Conservation (phyloP, 1,140 invertebrate genomes). For the Elysia chlorotica region DNA sequence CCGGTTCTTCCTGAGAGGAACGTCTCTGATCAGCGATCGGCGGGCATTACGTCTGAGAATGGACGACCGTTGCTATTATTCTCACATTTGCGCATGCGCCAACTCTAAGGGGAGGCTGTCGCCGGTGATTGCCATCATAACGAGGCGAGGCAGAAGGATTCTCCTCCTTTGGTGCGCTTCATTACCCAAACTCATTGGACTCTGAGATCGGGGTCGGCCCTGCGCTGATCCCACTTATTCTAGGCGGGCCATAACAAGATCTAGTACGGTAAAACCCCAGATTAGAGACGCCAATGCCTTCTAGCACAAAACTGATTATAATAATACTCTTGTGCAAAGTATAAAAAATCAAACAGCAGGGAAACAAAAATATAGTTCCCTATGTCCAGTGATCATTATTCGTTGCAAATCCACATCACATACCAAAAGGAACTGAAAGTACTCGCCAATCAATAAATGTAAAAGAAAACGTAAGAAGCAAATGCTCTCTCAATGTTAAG, state of each 20-base stretch:
- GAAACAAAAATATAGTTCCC: neutral
- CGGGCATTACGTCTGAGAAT: conserved; percentile 17
- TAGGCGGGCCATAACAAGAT: conserved; percentile 15
- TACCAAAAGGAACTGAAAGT: neutral
- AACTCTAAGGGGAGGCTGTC: conserved; percentile 17
- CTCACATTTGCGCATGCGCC: conserved; percentile 24
- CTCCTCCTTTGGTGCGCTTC: conserved; percentile 17
- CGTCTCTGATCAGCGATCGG: neutral
- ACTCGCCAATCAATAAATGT: too few relatives aligned
- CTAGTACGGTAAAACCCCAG: too few relatives aligned
- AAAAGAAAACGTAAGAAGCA: too few relatives aligned
- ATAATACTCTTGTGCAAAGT: too few relatives aligned
- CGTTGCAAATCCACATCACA: neutral
- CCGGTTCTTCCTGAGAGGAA: neutral
- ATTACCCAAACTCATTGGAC: conserved; percentile 22
- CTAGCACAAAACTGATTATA: neutral
- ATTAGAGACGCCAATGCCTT: neutral
- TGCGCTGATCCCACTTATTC: conserved; percentile 23
- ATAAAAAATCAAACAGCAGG: too few relatives aligned
- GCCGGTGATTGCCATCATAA: conserved; percentile 19
- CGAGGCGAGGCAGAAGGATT: conserved; percentile 17
- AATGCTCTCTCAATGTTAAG: too few relatives aligned
- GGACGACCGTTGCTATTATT: conserved; percentile 11
- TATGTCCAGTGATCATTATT: neutral
- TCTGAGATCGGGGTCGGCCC: neutral